Evolutionary conservation across 1,140 invertebrate species (phyloP), one percentile per base, ranked within the genome.

Genomic region (Nomia melanderi): DNA sequence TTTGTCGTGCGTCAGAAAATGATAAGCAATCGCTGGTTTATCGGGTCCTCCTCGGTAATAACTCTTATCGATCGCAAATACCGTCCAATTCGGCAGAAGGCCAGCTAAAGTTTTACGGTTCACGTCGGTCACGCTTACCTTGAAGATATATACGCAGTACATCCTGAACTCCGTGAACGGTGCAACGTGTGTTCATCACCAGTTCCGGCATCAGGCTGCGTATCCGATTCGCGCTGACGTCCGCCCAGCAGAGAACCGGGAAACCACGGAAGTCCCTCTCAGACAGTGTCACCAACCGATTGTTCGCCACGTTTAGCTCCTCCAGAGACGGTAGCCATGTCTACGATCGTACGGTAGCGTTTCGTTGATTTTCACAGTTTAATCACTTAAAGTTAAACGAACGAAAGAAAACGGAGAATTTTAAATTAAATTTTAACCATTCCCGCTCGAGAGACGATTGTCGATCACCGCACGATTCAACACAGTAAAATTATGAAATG

Each of bases 211-310:
- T 95, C 12, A 97, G 93, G 8, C 93, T 92, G 41, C 93, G 91
- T 77, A 97, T 97, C 71, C 94, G 93, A 87, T 97, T 97, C 81
- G 95, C 94, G 4, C 95, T 96, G 2, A 97, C 90, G 88, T 97
- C 96, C 1, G 96, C 96, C 86, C 94, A 94, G 86, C 96, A 97
- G 4, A 97, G 91, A 0, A 94, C 94, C 1, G 96, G 96, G 63
- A 97, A 92, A 1, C 96, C 96, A 78, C 96, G 95, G 87, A 97
- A 96, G 89, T 97, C 96, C 82, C 94, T 94, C 39, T 96, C 95
- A 70, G 96, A 91, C 39, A 94, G 91, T 6, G 94, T 94, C 1
- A 90, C 88, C 3, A 97, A 91, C 56, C 94, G 94, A 88, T 97
- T 97, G 86, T 96, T 94, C 36, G 95, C 95, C 5, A 95, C 95